Percentiles rank a stretch among this genome's conserved stretches.
Evolutionary conservation across 2,888 invertebrate genomes (phyloP).

Genomic region (Steromphala cineraria): DNA sequence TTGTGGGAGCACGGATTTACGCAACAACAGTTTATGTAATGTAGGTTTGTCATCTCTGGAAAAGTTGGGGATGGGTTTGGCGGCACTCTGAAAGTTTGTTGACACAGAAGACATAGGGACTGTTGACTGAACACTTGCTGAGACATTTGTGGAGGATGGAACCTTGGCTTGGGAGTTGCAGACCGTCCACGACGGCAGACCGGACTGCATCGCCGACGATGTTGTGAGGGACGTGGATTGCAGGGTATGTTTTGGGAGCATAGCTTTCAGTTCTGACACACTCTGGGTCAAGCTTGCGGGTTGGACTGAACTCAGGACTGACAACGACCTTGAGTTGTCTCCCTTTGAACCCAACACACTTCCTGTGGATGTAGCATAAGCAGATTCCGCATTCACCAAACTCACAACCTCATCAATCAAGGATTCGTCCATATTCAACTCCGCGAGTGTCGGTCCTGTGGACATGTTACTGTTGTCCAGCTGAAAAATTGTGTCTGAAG

Average conservation of each 20-base stretch:
- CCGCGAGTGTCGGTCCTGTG: constrained; percentile 55
- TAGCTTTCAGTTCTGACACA: not conserved
- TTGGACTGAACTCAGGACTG: not conserved
- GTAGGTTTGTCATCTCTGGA: not conserved
- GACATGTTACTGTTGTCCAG: constrained; percentile 19
- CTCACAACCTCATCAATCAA: constrained; percentile 34
- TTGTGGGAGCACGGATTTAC: not conserved
- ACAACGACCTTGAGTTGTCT: not conserved
- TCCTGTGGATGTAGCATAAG: not conserved
- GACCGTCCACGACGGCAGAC: not conserved
- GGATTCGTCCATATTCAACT: constrained; percentile 49
- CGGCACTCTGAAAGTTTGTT: not conserved
- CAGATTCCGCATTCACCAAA: constrained; percentile 18
- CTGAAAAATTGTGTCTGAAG: not conserved
- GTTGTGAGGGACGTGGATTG: not conserved
- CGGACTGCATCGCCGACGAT: not conserved
- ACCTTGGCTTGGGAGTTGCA: not conserved
- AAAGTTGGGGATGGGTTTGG: not conserved
- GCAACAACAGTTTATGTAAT: not conserved
- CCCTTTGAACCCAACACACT: constrained; percentile 3
- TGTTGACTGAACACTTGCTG: not conserved
- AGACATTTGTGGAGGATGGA: not conserved
- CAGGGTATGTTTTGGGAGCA: not conserved
- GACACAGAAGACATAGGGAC: not conserved
- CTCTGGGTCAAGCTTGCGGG: not conserved